A percentile compares a stretch with the other conserved stretches of the same genome.
These are phyloP conservation scores for Geococcyx californianus DNA, from an alignment of 2,113 vertebrate species.

Conservation along the genomic window DNA sequence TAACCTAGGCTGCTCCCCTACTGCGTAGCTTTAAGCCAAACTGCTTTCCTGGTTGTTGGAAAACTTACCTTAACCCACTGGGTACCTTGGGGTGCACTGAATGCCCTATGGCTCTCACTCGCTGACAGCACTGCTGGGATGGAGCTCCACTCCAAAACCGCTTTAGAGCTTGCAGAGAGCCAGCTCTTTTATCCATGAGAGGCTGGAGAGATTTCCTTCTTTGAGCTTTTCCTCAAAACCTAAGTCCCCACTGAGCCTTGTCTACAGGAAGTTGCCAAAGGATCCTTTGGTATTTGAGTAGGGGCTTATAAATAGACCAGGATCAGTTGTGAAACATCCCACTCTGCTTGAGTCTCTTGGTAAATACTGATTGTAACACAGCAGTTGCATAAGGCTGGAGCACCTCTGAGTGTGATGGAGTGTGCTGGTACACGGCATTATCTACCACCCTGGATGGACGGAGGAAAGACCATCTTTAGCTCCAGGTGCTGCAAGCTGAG, in stretches of 20 bases:
- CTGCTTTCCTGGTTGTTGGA: background rate
- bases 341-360: conserved; percentile 1
- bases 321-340: conserved; percentile 22
- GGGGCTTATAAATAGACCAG: conserved; percentile 15
- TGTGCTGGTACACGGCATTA: background rate
- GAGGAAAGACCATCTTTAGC: background rate
- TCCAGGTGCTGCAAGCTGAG: background rate
- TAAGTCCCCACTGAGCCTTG: background rate
- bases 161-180: background rate
- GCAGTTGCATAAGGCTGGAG: background rate
- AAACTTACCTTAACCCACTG: background rate
- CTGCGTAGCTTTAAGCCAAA: background rate
- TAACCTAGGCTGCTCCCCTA: background rate
- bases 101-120: background rate
- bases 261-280: background rate
- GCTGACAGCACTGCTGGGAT: background rate
- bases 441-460: background rate
- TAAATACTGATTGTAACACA: background rate
- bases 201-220: background rate
- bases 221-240: background rate
- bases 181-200: background rate
- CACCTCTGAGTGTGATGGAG: background rate
- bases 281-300: background rate
- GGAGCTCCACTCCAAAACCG: background rate
- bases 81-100: background rate